phyloP scores from a whole-genome alignment of 2,888 invertebrate genomes.

The Odontothrips loti region DNA sequence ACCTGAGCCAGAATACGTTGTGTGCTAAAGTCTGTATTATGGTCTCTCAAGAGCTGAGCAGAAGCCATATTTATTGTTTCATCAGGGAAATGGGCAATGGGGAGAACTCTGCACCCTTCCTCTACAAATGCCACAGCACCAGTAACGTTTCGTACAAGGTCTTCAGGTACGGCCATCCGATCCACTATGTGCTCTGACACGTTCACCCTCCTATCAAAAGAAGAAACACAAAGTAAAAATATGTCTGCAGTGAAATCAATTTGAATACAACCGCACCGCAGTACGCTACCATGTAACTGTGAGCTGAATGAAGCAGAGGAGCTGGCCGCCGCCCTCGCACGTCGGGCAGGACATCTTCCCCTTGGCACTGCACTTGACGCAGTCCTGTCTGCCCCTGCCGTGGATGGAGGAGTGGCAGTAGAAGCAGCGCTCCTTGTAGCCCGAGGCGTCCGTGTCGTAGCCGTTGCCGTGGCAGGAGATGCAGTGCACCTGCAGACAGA shows the following conservation, averaged over 20 bases:
- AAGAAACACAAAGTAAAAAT: conserved; percentile 22
- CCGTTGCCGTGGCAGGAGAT: conserved; percentile 50
- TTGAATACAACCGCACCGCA: background rate
- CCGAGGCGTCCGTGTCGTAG: conserved; percentile 43
- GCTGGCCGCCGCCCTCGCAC: conserved; percentile 48
- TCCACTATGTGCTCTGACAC: conserved; percentile 49
- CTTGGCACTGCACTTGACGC: conserved; percentile 47
- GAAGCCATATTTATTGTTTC: conserved; percentile 50
- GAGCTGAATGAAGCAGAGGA: conserved; percentile 50
- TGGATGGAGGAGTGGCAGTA: conserved; percentile 45
- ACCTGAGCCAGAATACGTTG: conserved; percentile 51
- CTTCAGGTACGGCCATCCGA: conserved; percentile 46
- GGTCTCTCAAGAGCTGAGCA: conserved; percentile 47
- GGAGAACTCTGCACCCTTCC: conserved; percentile 47
- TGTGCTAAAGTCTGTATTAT: conserved; percentile 45
- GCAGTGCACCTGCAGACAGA: conserved; percentile 44
- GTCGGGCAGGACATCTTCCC: conserved; percentile 47
- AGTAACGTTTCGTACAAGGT: conserved; percentile 47
- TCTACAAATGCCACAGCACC: conserved; percentile 52
- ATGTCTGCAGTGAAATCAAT: background rate
- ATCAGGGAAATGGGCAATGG: conserved; percentile 50
- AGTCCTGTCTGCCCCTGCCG: conserved; percentile 46
- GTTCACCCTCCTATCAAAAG: conserved; percentile 48
- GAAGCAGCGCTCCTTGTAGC: conserved; percentile 45
- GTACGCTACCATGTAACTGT: conserved; percentile 47